Evolutionary conservation across 2,888 invertebrate genomes (phyloP), one percentile per base, ranked within the genome.

Genomic region (Hirtodrosophila trivittata): DNA sequence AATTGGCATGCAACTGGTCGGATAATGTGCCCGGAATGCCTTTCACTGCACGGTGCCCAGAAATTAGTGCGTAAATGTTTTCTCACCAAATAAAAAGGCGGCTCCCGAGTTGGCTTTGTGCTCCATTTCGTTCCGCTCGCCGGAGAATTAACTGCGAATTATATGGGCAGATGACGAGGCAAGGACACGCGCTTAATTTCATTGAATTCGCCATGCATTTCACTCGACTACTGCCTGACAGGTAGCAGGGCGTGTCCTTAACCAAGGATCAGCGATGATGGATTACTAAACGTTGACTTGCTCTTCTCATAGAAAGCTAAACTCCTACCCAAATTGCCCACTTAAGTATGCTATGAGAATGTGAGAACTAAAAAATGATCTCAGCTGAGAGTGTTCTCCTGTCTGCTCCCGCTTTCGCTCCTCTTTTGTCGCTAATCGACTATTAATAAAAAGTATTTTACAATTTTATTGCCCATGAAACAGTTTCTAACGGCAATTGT

Each of bases 61-160:
- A 86, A 87, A 87, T 88, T 85, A 86, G 88, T 87, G 86, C 86
- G 89, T 87, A 89, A 89, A 89, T 89, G 89, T 89, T 89, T 89
- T 89, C 89, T 88, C 89, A 89, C 88, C 88, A 89, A 89, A 89
- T 87, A 89, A 88, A 89, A 78, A 72, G 41, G 55, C 57, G 30
- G 62, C 52, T 39, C 30, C 25, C 43, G 41, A 5, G 26, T 47
- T 65, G 73, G 65, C 64, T 73, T 80, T 70, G 82, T 74, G 82
- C 78, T 72, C 74, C 85, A 83, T 76, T 89, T 86, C 77, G 89
- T 68, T 85, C 67, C 80, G 88, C 89, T 72, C 76, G 74, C 77
- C 66, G 76, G 75, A 46, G 86, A 87, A 89, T 89, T 85, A 85
- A 82, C 88, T 87, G 87, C 74, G 77, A 87, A 88, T 84, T 88